Evolutionary conservation across 1,140 invertebrate genomes (phyloP).

Genomic region (Physella acuta): DNA sequence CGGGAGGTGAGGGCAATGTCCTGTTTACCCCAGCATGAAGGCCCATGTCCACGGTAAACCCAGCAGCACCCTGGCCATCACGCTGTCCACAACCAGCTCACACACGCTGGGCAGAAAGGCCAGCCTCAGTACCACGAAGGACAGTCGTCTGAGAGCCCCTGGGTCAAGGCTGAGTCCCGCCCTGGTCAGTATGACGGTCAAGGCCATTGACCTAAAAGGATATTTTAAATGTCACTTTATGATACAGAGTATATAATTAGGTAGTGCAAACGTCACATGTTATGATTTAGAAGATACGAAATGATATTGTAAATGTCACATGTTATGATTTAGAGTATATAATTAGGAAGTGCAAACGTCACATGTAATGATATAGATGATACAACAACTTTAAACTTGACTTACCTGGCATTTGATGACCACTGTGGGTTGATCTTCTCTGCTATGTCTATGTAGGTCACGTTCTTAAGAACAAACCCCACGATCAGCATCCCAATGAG

Average conservation of each 20-base stretch:
- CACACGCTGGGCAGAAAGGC: conserved; percentile 82
- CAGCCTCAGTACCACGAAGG: conserved; percentile 71
- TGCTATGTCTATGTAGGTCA: conserved; percentile 57
- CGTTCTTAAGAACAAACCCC: conserved; percentile 55
- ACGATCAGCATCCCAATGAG: conserved; percentile 64
- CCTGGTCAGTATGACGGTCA: conserved; percentile 87
- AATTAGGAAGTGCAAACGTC: not conserved
- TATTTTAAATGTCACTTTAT: not conserved
- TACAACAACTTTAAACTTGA: not conserved
- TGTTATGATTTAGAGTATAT: not conserved
- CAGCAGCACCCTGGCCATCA: conserved; percentile 74
- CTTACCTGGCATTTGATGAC: conserved; percentile 54
- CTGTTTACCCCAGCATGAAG: conserved; percentile 68
- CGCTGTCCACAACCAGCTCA: conserved; percentile 72
- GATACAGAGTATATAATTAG: not conserved
- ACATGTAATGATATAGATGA: not conserved
- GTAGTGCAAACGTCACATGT: not conserved
- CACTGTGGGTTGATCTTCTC: conserved; percentile 58
- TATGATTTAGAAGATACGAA: not conserved
- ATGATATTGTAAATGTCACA: not conserved
- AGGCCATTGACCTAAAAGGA: conserved; percentile 86
- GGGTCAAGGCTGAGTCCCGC: conserved; percentile 91
- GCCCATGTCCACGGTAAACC: conserved; percentile 84
- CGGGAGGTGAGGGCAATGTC: conserved; percentile 40
- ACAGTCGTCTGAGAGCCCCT: conserved; percentile 74